Evolutionary conservation across 2,888 invertebrate species (phyloP).

Genomic region (Sabatieria punctata): DNA sequence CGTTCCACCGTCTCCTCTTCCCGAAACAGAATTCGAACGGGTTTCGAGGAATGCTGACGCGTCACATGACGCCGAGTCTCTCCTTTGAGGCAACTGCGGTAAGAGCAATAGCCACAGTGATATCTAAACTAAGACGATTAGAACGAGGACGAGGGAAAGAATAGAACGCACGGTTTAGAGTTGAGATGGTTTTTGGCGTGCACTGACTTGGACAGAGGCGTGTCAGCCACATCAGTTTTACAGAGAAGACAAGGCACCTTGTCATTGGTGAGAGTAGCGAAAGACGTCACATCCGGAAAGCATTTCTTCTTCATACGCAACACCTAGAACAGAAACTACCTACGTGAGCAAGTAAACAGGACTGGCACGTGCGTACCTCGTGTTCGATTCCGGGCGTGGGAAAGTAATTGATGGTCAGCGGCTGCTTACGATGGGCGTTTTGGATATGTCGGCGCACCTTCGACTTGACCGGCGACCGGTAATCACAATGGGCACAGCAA

Average conservation of each 20-base stretch:
- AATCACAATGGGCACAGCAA: conserved; percentile 6
- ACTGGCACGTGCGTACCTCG: neutral
- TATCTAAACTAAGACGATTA: neutral
- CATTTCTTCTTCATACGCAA: conserved; percentile 6
- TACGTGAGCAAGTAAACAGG: neutral
- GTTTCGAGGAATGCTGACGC: conserved; percentile 6
- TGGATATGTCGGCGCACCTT: conserved; percentile 9
- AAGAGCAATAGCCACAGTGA: conserved; percentile 10
- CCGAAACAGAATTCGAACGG: conserved; percentile 1
- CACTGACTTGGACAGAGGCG: conserved; percentile 3
- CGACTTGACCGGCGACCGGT: conserved; percentile 9
- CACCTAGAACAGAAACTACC: neutral
- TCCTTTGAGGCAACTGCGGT: conserved; percentile 8
- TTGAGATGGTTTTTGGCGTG: conserved; percentile 10
- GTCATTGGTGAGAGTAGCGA: conserved; percentile 1
- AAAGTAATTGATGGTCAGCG: conserved; percentile 2
- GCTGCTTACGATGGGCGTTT: conserved; percentile 4
- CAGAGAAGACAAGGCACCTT: conserved; percentile 1
- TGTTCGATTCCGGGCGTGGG: conserved; percentile 5
- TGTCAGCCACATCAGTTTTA: conserved; percentile 5
- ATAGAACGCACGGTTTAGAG: conserved; percentile 4
- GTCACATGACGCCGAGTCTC: conserved; percentile 10
- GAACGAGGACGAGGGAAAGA: neutral
- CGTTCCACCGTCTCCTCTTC: conserved; percentile 3
- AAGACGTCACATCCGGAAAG: conserved; percentile 5